Base-by-base conservation (phyloP, 2,113 vertebrate species). In the Progne subis region DNA sequence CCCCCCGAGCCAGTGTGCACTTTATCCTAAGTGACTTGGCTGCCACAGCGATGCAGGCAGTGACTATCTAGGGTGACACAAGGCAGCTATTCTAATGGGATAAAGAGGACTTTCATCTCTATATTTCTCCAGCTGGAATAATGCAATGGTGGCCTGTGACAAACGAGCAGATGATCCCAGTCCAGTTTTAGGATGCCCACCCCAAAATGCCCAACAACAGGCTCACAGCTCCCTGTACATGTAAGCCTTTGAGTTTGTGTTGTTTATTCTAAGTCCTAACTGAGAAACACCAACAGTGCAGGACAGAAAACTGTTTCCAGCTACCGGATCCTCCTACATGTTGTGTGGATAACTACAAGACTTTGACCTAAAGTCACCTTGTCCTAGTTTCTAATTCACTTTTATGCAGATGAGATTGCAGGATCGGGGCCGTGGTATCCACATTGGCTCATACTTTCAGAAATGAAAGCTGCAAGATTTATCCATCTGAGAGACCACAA, bases 321-420 rank as follows among this genome's bases (percentile, higher is more conserved):
- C 82, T 77, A 43, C 19, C 0, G 0, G 60, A 67, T 94, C 76
- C 71, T 93, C 85, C 75, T 60, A 12, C 7, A 0, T 34, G 60
- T 70, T 86, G 56, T 75, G 56, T 81, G 79, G 82, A 94, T 86
- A 93, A 81, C 79, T 67, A 80, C 79, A 96, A 89, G 87, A 75
- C 64, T 88, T 93, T 94, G 91, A 95, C 95, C 90, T 95, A 55
- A 93, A 96, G 90, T 94, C 95, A 94, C 92, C 92, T 91, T 72
- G 80, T 70, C 92, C 95, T 92, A 91, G 82, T 95, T 97, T 95
- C 85, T 92, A 90, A 83, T 93, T 96, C 68, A 96, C 88, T 93
- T 95, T 88, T 64, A 92, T 83, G 90, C 76, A 95, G 82, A 94
- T 76, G 65, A 92, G 63, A 57, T 74, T 80, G 56, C 70, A 92